Base-by-base conservation (phyloP, 2,113 vertebrate genomes). In the Oriolus oriolus region DNA sequence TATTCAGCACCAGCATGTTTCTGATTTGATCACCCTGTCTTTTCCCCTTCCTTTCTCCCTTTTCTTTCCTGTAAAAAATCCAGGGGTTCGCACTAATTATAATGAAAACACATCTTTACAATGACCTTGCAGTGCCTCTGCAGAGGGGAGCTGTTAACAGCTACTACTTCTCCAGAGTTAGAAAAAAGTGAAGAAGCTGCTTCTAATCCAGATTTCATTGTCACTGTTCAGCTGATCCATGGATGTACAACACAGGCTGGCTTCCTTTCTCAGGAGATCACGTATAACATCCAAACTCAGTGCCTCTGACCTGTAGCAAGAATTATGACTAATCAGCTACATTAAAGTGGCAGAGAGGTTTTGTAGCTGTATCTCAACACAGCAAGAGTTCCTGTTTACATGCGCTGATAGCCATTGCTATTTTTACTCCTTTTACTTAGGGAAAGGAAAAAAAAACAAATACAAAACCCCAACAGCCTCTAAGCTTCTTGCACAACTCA, bases 11-110 rank as follows among this genome's bases (percentile, higher is more conserved):
- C 39, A 73, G 8, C 31, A 47, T 31, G 9, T 59, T 83, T 93
- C 42, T 82, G 16, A 70, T 93, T 88, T 57, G 49, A 59, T 63
- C 42, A 49, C 35, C 37, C 22, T 71, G 11, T 69, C 41, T 17
- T 85, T 57, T 57, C 18, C n/a, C 42, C 11, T 93, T 79, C 22
- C 12, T 89, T 92, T 96, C 71, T 64, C 47, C 31, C 5, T 90
- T 93, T 82, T 52, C 19, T 74, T 41, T 44, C 75, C 68, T 88
- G 39, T 60, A 96, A 96, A 52, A 31, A 61, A 53, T 39, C 49
- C 69, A 93, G 39, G 45, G 82, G 77, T 91, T 80, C 82, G 87
- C 84, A 65, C 7, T 93, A 90, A 86, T 95, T 93, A 71, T 91
- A 78, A 75, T 16, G 35, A 74, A 93, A 85, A 39, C 30, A 21